Conservation (phyloP, 2,888 invertebrate genomes). For the Chrysolina haemoptera region DNA sequence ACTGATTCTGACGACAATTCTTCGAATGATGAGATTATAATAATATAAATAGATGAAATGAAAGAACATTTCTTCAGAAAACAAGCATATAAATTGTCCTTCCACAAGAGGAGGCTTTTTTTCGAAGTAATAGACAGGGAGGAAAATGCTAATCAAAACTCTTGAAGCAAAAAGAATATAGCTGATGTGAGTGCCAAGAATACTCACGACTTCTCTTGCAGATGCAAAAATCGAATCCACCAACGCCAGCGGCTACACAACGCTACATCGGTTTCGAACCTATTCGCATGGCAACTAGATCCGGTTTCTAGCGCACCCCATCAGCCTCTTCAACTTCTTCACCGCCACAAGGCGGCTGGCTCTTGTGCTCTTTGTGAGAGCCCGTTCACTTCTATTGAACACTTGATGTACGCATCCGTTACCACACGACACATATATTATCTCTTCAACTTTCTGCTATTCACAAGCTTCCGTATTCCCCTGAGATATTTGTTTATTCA, state of each 20-base stretch:
- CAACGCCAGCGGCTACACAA: background rate
- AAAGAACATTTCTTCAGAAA: too few species aligned
- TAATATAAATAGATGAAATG: too few species aligned
- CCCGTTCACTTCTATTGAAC: constrained; percentile 15
- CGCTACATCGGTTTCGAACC: background rate
- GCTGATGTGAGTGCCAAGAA: background rate
- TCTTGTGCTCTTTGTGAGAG: constrained; percentile 9
- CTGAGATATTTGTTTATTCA: constrained; percentile 19
- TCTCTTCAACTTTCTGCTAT: constrained; percentile 22
- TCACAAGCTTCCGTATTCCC: constrained; percentile 8
- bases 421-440: constrained; percentile 19
- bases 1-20: too few species aligned
- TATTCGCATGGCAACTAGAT: background rate
- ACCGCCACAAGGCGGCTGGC: constrained; percentile 1
- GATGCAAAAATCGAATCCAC: background rate
- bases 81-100: too few species aligned
- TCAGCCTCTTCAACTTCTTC: constrained; percentile 9
- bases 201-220: background rate
- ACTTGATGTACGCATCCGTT: constrained; percentile 20
- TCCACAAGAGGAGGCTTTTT: too few species aligned
- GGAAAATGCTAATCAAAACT: too few species aligned
- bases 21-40: too few species aligned
- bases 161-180: background rate
- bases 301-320: background rate
- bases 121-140: too few species aligned